Base-by-base conservation (phyloP, 1,140 invertebrate species). In the Zaprionus davidi region DNA sequence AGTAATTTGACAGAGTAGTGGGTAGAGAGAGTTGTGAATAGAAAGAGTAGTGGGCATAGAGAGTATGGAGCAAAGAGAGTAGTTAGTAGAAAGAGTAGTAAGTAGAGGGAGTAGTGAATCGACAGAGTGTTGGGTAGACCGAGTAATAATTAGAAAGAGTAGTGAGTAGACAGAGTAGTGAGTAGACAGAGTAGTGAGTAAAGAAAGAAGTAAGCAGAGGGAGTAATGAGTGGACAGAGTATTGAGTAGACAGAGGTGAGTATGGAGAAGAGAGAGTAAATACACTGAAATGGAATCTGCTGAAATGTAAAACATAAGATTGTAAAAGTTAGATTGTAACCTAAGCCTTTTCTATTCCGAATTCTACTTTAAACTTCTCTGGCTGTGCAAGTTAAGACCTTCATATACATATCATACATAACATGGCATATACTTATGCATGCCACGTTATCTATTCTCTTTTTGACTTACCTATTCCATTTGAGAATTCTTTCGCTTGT, bases 381-480 rank as follows among this genome's bases (percentile, higher is more conserved):
- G 1, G 6, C 13, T 15, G 5, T 15, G 1, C 5, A 41, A 41
- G 13, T 7, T 41, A 7, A 41, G 5, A 41, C 38, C 13, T 41
- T n/a, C 38, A 15, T 41, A 41, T 41, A 41, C 38, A 41, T 41
- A n/a, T n/a, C 38, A 41, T n/a, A n/a, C 15, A 15, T 41, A 41
- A n/a, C 38, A 41, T n/a, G 20, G 20, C 20, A 51, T 51, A 22
- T 51, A 24, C 46, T 51, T 51, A 51, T 24, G 46, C 46, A 24
- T 51, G 11, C 46, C 5, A 24, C 12, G 9, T 51, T 51, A 24
- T 51, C 46, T 51, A 65, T 64, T 71, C 49, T 17, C 57, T 74
- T 36, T 36, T 58, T 6, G 7, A 31, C 44, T 46, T 17, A 17
- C 44, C 46, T 59, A 46, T 46, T 49, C 38, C 34, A 49, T 28